Base-by-base conservation (phyloP, 1,140 invertebrate genomes). In the Drosophila mauritiana region DNA sequence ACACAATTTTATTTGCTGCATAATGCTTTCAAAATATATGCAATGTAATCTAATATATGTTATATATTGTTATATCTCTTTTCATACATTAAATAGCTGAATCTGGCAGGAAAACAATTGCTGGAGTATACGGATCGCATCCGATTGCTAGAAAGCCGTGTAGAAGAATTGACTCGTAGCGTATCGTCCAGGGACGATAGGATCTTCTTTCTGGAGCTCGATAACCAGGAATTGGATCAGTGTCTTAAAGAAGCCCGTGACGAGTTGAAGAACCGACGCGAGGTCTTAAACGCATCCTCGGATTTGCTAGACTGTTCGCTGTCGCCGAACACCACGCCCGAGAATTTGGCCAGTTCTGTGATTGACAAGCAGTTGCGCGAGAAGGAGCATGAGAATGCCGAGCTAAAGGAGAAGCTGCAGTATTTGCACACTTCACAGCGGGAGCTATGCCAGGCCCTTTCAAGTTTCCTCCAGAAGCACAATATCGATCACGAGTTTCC, bases 291-390 rank as follows among this genome's bases (percentile, higher is more conserved):
- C 37, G 36, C 74, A 0, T 88, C 91, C 0, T 43, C 73, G 1
- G 91, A 92, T 42, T 73, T 81, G 52, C 49, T 92, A 0, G 65
- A 92, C 27, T 62, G 51, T 5, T 80, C 82, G 1, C 57, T 76
- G 12, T 85, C 84, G 20, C 68, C 72, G 5, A 74, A 76, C 37
- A 67, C 51, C 0, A 76, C 81, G 6, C 88, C 89, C 0, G 91
- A 92, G 57, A 92, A 88, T 68, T 53, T 92, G 13, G 91, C 67
- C 10, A 62, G 56, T 45, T 82, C 82, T 0, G 90, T 92, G 2
- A 57, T 92, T 11, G 91, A 92, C 46, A 80, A 91, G 3, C 88
- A 91, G 25, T 54, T 92, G 45, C 80, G 86, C 4, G 91, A 92
- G 40, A 90, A 89, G 45, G 85, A 92, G 51, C 73, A 65, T 6